Percentiles rank a stretch among this genome's conserved stretches.
Evolutionary conservation across 2,113 vertebrate genomes (phyloP).

Genomic region (Grallaria varia): DNA sequence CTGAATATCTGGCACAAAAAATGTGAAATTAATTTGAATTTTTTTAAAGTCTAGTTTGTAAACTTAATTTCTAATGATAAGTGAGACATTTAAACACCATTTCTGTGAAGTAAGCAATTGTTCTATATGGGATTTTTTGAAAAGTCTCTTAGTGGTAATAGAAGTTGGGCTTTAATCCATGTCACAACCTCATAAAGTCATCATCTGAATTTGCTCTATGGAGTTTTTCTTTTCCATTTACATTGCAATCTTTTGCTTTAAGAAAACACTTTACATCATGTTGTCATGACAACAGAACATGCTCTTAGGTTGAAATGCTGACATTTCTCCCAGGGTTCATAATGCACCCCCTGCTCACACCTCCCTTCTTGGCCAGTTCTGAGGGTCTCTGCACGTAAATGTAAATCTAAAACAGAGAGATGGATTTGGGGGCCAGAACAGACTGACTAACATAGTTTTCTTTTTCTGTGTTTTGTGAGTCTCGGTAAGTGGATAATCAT

Average conservation of each 20-base stretch:
- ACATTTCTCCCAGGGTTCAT: constrained; percentile 61
- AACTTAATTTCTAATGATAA: neutral
- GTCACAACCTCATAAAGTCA: neutral
- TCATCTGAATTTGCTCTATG: constrained; percentile 47
- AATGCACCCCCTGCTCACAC: constrained; percentile 35
- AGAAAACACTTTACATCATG: constrained; percentile 66
- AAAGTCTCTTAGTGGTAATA: neutral
- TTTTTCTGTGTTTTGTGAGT: constrained; percentile 29
- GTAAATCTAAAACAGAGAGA: constrained; percentile 50
- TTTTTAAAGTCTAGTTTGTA: neutral
- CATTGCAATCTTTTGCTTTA: constrained; percentile 63
- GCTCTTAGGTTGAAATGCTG: constrained; percentile 62
- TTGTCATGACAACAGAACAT: constrained; percentile 76
- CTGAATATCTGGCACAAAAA: neutral
- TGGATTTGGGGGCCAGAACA: constrained; percentile 21
- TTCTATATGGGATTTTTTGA: neutral
- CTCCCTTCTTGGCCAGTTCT: constrained; percentile 39
- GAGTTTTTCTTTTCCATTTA: constrained; percentile 57
- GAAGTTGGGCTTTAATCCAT: neutral
- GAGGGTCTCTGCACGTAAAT: constrained; percentile 48
- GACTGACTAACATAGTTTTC: neutral
- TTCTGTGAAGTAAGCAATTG: neutral
- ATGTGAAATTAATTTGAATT: neutral
- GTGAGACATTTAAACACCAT: neutral
- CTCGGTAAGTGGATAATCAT: constrained; percentile 7